Evolutionary conservation across 2,113 vertebrate genomes (phyloP).

Genomic region (Gadus chalcogrammus): DNA sequence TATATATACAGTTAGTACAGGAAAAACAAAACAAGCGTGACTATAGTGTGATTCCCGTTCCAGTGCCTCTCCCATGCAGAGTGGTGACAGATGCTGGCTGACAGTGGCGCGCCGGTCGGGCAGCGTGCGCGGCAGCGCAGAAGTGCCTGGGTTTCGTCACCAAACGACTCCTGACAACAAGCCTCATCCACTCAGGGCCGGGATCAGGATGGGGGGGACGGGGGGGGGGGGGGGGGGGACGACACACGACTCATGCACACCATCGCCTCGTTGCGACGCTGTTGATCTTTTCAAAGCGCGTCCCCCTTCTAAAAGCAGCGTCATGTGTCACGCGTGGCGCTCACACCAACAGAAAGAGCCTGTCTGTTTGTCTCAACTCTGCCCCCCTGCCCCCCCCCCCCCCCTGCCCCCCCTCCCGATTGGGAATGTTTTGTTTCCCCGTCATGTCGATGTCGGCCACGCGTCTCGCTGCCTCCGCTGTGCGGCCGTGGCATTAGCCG

Average conservation of each 20-base stretch:
- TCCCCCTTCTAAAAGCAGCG: constrained; percentile 46
- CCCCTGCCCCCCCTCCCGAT: too few relatives aligned
- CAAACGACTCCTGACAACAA: constrained; percentile 72
- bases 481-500: constrained; percentile 49
- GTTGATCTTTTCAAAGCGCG: constrained; percentile 72
- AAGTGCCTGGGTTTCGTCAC: constrained; percentile 53
- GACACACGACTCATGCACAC: constrained; percentile 47
- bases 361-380: constrained; percentile 63
- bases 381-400: too few relatives aligned
- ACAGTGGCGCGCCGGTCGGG: constrained; percentile 32
- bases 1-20: too few relatives aligned
- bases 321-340: constrained; percentile 54
- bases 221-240: too few relatives aligned
- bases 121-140: constrained; percentile 33
- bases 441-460: constrained; percentile 11
- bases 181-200: constrained; percentile 44
- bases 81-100: constrained; percentile 55
- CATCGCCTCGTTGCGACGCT: not conserved
- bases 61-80: not conserved
- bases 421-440: too few relatives aligned
- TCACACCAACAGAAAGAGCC: constrained; percentile 68
- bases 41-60: too few relatives aligned
- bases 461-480: constrained; percentile 39
- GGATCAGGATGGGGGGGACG: constrained; percentile 38
- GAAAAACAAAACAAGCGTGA: too few relatives aligned